Conservation (phyloP, 1,140 invertebrate species). For the Drosophila pruinosa region DNA sequence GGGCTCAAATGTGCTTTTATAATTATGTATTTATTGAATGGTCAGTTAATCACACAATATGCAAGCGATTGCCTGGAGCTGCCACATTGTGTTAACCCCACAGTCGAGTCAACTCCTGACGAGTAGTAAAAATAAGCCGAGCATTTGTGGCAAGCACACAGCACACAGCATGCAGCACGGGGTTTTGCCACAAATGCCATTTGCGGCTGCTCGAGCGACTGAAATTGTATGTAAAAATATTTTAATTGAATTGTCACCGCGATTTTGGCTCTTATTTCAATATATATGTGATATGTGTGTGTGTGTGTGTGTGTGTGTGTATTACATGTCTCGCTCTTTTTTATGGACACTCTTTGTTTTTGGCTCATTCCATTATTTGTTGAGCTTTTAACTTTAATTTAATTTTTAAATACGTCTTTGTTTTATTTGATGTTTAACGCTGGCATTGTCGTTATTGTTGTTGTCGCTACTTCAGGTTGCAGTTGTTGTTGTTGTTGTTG, state of each 20-base stretch:
- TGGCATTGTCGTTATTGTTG: slow-evolving; percentile 45
- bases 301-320: too few species aligned
- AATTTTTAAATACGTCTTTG: slow-evolving; percentile 76
- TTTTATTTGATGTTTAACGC: slow-evolving; percentile 65
- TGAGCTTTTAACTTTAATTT: slow-evolving; percentile 78
- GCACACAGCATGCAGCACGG: too few species aligned
- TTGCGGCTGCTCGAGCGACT: slow-evolving; percentile 70
- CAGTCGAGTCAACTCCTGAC: neutral
- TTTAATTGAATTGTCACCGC: slow-evolving; percentile 79
- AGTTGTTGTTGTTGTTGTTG: slow-evolving; percentile 7
- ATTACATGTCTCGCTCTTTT: too few species aligned
- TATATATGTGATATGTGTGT: too few species aligned
- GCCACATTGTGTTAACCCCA: neutral
- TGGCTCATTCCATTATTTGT: slow-evolving; percentile 70
- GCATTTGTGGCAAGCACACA: neutral
- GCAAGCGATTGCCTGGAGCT: too few species aligned
- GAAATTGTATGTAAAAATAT: slow-evolving; percentile 76
- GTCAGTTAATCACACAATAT: slow-evolving; percentile 32
- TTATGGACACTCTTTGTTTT: slow-evolving; percentile 30
- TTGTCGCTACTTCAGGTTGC: slow-evolving; percentile 28
- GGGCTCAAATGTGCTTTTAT: too few species aligned
- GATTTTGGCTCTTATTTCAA: slow-evolving; percentile 46
- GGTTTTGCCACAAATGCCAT: slow-evolving; percentile 55
- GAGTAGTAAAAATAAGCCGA: neutral
- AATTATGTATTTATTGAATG: slow-evolving; percentile 24